Conservation (phyloP, 1,140 invertebrate species). For the Aporrectodea caliginosa region DNA sequence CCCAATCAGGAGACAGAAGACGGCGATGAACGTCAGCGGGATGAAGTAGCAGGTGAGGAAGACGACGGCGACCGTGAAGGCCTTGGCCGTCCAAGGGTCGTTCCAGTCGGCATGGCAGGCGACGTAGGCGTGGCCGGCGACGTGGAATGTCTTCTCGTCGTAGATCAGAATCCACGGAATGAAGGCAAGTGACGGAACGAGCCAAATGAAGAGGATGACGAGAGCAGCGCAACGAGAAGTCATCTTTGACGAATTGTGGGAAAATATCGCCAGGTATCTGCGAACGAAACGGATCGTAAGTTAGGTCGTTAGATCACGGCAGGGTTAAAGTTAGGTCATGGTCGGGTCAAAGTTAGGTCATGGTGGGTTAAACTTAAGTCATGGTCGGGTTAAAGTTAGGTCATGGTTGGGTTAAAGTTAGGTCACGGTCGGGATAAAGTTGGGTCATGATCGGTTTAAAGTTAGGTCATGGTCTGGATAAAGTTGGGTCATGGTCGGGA, state of each 20-base stretch:
- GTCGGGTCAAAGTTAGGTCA: too few relatives aligned
- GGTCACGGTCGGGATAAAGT: too few relatives aligned
- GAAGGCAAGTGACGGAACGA: constrained; percentile 75
- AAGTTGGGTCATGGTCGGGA: too few relatives aligned
- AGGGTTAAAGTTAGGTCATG: too few relatives aligned
- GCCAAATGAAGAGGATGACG: constrained; percentile 86
- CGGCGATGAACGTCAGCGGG: constrained; percentile 81
- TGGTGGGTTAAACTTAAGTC: too few relatives aligned
- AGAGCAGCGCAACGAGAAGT: constrained; percentile 76
- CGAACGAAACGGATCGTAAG: too few relatives aligned
- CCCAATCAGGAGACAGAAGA: constrained; percentile 90
- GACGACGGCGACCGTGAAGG: constrained; percentile 85
- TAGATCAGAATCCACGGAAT: constrained; percentile 88
- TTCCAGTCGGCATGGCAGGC: constrained; percentile 37
- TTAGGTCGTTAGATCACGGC: too few relatives aligned
- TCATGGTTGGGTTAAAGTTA: too few relatives aligned
- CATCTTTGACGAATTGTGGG: constrained; percentile 84
- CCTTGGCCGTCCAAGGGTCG: constrained; percentile 63
- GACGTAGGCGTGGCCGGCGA: constrained; percentile 1
- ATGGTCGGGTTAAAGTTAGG: too few relatives aligned
- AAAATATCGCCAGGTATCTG: constrained; percentile 93
- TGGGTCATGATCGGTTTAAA: too few relatives aligned
- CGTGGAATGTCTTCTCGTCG: constrained; percentile 56
- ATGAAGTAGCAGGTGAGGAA: constrained; percentile 86
- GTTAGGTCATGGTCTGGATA: too few relatives aligned